Evolutionary conservation across 2,888 invertebrate genomes (phyloP), one percentile per base, ranked within the genome.

Genomic region (Chrysolina haemoptera): DNA sequence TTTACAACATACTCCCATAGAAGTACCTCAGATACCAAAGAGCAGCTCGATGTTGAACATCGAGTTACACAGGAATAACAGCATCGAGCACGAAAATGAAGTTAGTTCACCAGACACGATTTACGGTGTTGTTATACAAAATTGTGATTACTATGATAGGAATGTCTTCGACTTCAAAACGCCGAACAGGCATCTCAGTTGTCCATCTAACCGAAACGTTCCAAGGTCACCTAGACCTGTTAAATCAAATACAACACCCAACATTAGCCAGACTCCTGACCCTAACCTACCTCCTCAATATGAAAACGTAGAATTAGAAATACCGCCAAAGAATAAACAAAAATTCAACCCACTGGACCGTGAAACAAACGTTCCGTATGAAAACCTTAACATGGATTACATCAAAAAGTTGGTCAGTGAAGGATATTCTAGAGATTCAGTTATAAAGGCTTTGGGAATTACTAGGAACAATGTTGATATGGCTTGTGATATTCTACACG

Each of bases 401-500:
- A 96, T 98, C 75, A 94, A 95, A 20, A 93, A 94, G 78, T 90
- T 98, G 75, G 96, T 97, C 63, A 93, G 93, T 71, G 97, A 97
- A 84, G 98, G 98, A 0, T 98, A 96, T 86, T 93, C 96, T 1
- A 94, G 95, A 84, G 95, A 97, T 85, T 95, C 96, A 64, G 98
- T 97, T 3, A 95, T 97, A 65, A 92, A 97, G 80, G 98, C 98
- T 5, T 90, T 98, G 81, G 95, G 96, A 75, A 97, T 98, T 83
- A 96, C 97, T 1, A 91, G 96, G 74, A 98, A 98, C 89, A 96
- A 98, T 88, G 91, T 98, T 70, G 96, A 96, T 87, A 98, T 98
- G 97, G 98, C 98, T 63, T 95, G 97, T 89, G 97, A 98, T 83
- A 85, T 85, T 78, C 78, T 85, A 75, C 85, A 85, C 71, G 85